Evolutionary conservation across 2,888 invertebrate genomes (phyloP).

Genomic region (Carcina quercana): DNA sequence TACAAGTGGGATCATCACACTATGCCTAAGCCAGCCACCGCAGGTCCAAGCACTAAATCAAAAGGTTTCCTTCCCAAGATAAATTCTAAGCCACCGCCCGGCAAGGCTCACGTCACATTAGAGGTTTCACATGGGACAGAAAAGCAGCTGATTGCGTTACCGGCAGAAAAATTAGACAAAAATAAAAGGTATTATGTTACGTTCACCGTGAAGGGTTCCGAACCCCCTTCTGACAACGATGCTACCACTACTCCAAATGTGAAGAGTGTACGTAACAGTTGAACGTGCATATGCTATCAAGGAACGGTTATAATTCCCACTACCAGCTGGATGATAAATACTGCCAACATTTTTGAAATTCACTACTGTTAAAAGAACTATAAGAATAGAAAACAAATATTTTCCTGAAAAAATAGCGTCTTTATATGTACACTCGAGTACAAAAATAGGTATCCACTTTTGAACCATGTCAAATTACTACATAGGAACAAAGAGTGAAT

Average conservation of each 20-base stretch:
- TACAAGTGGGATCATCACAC: slow-evolving; percentile 85
- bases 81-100: slow-evolving; percentile 54
- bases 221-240: slow-evolving; percentile 71
- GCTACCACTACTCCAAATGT: slow-evolving; percentile 57
- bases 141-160: slow-evolving; percentile 90
- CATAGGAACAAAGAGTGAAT: too few relatives aligned
- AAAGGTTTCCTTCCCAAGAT: slow-evolving; percentile 82
- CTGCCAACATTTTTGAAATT: too few relatives aligned
- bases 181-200: slow-evolving; percentile 95
- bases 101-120: slow-evolving; percentile 77
- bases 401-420: too few relatives aligned
- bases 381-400: too few relatives aligned
- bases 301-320: too few relatives aligned
- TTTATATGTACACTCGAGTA: too few relatives aligned
- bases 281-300: too few relatives aligned
- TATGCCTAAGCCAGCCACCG: slow-evolving; percentile 81
- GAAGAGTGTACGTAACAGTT: slow-evolving; percentile 52
- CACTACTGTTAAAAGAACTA: too few relatives aligned
- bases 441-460: too few relatives aligned
- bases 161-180: slow-evolving; percentile 89
- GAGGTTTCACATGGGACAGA: slow-evolving; percentile 90
- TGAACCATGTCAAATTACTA: too few relatives aligned
- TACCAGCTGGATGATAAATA: too few relatives aligned
- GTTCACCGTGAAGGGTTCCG: slow-evolving; percentile 89
- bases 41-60: slow-evolving; percentile 54